Conservation (phyloP, 2,113 vertebrate species). For the Cavia porcellus region DNA sequence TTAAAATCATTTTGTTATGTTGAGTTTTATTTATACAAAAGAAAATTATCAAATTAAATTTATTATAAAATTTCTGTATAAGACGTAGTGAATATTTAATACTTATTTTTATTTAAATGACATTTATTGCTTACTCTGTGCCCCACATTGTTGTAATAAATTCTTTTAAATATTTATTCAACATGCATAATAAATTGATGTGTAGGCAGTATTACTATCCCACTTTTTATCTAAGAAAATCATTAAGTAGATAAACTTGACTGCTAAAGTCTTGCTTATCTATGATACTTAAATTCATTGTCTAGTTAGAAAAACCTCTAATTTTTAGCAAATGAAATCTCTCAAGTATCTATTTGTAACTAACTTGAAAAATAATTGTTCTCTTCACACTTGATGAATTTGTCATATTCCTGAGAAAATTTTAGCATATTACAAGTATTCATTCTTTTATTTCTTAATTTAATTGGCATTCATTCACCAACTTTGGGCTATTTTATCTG, state of each 20-base stretch:
- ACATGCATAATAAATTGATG: background rate
- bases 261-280: background rate
- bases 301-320: background rate
- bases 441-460: background rate
- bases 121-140: background rate
- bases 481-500: background rate
- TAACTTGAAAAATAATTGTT: background rate
- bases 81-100: constrained; percentile 29
- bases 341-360: background rate
- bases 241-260: background rate
- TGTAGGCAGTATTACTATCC: background rate
- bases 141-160: background rate
- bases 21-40: constrained; percentile 14
- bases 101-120: constrained; percentile 42
- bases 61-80: background rate
- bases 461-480: background rate
- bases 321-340: background rate
- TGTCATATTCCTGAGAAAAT: background rate
- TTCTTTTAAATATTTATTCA: background rate
- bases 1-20: constrained; percentile 5
- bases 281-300: background rate
- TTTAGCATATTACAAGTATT: background rate
- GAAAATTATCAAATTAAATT: background rate
- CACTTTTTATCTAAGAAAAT: constrained; percentile 13
- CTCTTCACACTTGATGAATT: background rate